These are phyloP conservation scores for Sycophaga agraensis DNA, from an alignment of 1,140 invertebrate genomes.

Conservation along the genomic window DNA sequence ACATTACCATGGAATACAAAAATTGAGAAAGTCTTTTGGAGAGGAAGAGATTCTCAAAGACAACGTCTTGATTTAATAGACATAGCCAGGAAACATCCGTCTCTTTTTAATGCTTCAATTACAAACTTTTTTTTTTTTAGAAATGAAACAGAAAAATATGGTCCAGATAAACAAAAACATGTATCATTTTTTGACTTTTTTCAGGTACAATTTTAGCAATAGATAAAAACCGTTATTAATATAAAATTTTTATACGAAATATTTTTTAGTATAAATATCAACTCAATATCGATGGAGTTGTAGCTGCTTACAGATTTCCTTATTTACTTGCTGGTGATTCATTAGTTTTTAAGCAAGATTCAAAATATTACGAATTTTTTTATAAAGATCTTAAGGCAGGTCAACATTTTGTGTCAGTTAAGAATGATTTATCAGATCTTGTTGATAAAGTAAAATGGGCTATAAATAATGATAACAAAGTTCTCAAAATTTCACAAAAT, in stretches of 20 bases:
- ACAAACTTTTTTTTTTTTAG: constrained; percentile 97
- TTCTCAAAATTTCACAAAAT: constrained; percentile 69
- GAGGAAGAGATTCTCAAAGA: constrained; percentile 85
- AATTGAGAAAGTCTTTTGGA: constrained; percentile 81
- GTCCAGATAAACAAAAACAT: constrained; percentile 77
- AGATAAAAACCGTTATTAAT: neutral
- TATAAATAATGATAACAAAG: constrained; percentile 73
- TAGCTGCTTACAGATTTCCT: constrained; percentile 92
- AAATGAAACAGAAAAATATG: constrained; percentile 81
- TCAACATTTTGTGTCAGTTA: constrained; percentile 84
- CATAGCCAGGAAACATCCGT: constrained; percentile 73
- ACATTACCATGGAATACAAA: constrained; percentile 75
- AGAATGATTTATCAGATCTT: constrained; percentile 78
- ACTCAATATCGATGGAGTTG: constrained; percentile 92
- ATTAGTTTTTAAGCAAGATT: constrained; percentile 89
- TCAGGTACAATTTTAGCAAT: constrained; percentile 65
- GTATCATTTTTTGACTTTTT: constrained; percentile 95
- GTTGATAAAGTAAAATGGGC: constrained; percentile 81
- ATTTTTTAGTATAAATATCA: constrained; percentile 89
- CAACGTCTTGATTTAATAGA: constrained; percentile 83
- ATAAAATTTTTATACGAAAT: constrained; percentile 28
- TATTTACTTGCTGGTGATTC: constrained; percentile 86
- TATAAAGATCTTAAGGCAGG: constrained; percentile 75
- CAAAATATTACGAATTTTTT: constrained; percentile 93
- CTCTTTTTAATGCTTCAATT: constrained; percentile 87